Base-by-base conservation (phyloP, 2,888 invertebrate genomes). In the Argyresthia goedartella region DNA sequence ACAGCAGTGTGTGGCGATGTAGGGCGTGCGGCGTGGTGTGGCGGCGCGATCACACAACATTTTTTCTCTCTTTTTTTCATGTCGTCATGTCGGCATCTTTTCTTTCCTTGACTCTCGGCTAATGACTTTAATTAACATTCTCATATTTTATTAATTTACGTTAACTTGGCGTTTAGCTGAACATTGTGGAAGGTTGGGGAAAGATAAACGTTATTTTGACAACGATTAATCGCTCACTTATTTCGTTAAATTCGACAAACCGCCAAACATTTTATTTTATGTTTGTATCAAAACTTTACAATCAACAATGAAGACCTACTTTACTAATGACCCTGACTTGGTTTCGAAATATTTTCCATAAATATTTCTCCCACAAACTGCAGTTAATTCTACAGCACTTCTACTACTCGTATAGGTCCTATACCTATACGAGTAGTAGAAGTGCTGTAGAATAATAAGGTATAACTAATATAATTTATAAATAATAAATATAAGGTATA, bases 41-140 rank as follows among this genome's bases (percentile, higher is more conserved):
- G 72, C 80, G 78, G 80, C 63, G 64, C 61, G 76, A 76, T 80
- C 82, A 81, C 78, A 81, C 70, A 71, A 61, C 43, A 42, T 72
- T 76, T 73, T 71, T 67, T 62, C 60, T 60, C 57, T 52, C n/a
- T 61, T 65, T 70, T 75, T 74, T 73, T 68, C 71, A 64, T 67
- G 74, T 49, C 51, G 15, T 49, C 52, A 43, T 33, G 52, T 75
- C 78, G 76, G 75, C 81, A 68, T 79, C 73, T 79, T 73, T 68
- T 73, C 67, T 67, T 66, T 69, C 66, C 67, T 71, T 69, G 62
- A 66, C 72, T 76, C 73, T 70, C 69, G 65, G 72, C 76, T 85
- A 85, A 85, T 84, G 82, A 84, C 76, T 74, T 73, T 76, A 81
- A 84, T 81, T 81, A 82, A 80, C 74, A 75, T 81, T 77, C 81